Conservation (phyloP, 2,797 vertebrate species). For the Remorina albescens region DNA sequence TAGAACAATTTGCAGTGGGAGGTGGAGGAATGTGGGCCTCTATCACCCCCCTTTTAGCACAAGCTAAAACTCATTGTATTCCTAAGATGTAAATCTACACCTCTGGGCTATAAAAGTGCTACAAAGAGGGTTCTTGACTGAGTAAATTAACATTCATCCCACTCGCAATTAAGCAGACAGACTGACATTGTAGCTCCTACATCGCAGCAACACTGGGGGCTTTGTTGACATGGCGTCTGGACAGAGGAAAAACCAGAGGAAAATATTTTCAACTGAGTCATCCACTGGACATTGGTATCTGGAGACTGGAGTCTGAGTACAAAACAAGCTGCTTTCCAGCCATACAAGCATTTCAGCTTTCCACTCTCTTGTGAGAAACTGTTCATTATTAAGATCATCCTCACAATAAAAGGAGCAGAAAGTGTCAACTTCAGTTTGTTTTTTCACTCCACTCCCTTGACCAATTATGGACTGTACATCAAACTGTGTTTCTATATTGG, state of each 20-base stretch:
- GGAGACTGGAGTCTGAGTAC: slow-evolving; percentile 65
- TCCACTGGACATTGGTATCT: slow-evolving; percentile 82
- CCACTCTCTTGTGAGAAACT: slow-evolving; percentile 39
- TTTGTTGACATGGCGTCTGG: slow-evolving; percentile 87
- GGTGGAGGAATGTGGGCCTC: slow-evolving; percentile 83
- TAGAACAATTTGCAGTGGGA: slow-evolving; percentile 85
- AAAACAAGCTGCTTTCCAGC: slow-evolving; percentile 77
- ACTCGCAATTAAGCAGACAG: slow-evolving; percentile 88
- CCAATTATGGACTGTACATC: slow-evolving; percentile 32
- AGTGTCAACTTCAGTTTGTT: slow-evolving; percentile 30
- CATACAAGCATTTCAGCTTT: slow-evolving; percentile 35
- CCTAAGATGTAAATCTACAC: slow-evolving; percentile 85
- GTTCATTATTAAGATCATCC: slow-evolving; percentile 46
- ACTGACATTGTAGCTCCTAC: slow-evolving; percentile 86
- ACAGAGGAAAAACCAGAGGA: slow-evolving; percentile 82
- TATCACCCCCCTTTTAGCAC: slow-evolving; percentile 79
- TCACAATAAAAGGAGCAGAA: slow-evolving; percentile 23
- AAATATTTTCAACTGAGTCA: slow-evolving; percentile 89
- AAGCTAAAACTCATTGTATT: slow-evolving; percentile 85
- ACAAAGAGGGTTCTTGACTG: slow-evolving; percentile 86
- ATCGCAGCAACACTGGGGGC: slow-evolving; percentile 81
- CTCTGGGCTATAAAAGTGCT: slow-evolving; percentile 85
- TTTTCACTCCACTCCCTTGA: slow-evolving; percentile 30
- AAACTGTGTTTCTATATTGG: slow-evolving; percentile 19
- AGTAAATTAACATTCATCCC: slow-evolving; percentile 85